Evolutionary conservation across 2,797 vertebrate species (phyloP).

Genomic region (Micrastur ruficollis): DNA sequence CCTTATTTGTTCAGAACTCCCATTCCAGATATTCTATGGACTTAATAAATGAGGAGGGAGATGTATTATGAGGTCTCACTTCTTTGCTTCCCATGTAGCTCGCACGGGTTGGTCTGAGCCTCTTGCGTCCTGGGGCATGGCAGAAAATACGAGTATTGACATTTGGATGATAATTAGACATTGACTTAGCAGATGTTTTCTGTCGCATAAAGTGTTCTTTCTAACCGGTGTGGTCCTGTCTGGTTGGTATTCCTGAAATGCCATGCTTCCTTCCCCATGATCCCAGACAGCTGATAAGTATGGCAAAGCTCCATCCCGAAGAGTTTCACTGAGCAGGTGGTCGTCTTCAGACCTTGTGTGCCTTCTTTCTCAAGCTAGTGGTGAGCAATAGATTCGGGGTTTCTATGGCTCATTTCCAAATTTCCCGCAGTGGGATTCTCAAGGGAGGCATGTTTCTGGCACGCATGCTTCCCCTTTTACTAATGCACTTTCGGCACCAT

Average conservation of each 20-base stretch:
- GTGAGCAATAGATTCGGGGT: accelerated
- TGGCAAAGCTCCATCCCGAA: not conserved
- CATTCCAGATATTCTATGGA: not conserved
- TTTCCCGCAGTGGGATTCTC: not conserved
- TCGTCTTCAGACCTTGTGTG: not conserved
- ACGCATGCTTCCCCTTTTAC: not conserved
- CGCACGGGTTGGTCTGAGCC: not conserved
- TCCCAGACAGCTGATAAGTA: not conserved
- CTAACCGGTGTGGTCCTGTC: accelerated
- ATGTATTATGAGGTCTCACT: not conserved
- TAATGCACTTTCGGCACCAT: not conserved
- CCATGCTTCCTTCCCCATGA: not conserved
- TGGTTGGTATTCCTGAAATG: not conserved
- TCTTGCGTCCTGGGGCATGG: not conserved
- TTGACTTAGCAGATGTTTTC: not conserved
- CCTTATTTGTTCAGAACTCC: not conserved
- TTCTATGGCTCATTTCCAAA: not conserved
- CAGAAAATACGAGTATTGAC: not conserved
- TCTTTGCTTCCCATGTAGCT: not conserved
- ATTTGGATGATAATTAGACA: not conserved
- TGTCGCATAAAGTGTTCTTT: not conserved
- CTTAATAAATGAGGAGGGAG: not conserved
- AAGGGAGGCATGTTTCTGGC: not conserved
- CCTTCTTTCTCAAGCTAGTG: not conserved
- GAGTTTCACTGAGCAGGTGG: not conserved